Conservation (phyloP, 1,140 invertebrate genomes). For the Drosophila takahashii region DNA sequence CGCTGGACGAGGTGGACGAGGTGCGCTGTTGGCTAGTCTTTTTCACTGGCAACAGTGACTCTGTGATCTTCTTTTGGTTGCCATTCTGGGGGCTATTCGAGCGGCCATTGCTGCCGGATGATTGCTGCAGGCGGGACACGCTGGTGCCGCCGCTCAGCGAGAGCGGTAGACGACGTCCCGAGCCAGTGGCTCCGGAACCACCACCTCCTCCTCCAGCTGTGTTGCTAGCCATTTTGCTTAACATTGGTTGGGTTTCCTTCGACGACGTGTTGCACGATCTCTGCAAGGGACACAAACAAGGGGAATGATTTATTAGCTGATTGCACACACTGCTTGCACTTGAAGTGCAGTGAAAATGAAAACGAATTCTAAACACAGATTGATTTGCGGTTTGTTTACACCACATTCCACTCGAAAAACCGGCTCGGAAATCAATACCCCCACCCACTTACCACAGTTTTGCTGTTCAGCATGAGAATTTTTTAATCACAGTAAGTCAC, state of each 20-base stretch:
- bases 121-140: slow-evolving; percentile 57
- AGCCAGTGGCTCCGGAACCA: slow-evolving; percentile 15
- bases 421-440: slow-evolving; percentile 14
- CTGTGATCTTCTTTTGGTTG: slow-evolving; percentile 42
- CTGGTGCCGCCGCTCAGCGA: slow-evolving; percentile 42
- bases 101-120: slow-evolving; percentile 50
- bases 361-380: slow-evolving; percentile 45
- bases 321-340: slow-evolving; percentile 2
- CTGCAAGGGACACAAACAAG: slow-evolving; percentile 40
- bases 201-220: slow-evolving; percentile 39
- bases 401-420: slow-evolving; percentile 43
- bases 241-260: slow-evolving; percentile 46
- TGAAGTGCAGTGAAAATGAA: slow-evolving; percentile 49
- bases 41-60: slow-evolving; percentile 42
- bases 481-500: slow-evolving; percentile 57
- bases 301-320: slow-evolving; percentile 3
- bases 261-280: slow-evolving; percentile 47
- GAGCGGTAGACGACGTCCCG: slow-evolving; percentile 66
- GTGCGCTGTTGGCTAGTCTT: slow-evolving; percentile 25
- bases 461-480: slow-evolving; percentile 26
- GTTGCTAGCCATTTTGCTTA: slow-evolving; percentile 75
- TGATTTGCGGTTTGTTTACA: slow-evolving; percentile 60
- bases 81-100: slow-evolving; percentile 61
- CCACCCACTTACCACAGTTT: slow-evolving; percentile 56
- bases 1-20: slow-evolving; percentile 5